These are phyloP conservation scores for Drosophila nr. perissopoda DNA, from an alignment of 2,888 invertebrate genomes.

Conservation along the genomic window DNA sequence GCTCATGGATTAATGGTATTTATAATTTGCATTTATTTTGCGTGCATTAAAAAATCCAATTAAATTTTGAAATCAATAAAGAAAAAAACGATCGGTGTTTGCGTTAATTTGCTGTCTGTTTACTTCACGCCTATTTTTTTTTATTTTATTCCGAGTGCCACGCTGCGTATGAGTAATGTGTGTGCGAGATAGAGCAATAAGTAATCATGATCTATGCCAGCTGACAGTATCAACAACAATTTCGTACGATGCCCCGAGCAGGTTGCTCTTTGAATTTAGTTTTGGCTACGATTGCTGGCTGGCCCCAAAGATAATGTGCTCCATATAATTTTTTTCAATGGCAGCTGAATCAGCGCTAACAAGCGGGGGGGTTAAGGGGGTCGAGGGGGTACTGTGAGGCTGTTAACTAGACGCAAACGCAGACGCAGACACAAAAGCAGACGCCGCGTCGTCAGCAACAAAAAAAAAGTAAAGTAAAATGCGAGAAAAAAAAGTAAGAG, in stretches of 20 bases:
- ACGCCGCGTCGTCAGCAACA: slow-evolving; percentile 45
- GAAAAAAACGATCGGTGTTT: background rate
- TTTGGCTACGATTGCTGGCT: slow-evolving; percentile 31
- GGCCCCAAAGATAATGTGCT: slow-evolving; percentile 42
- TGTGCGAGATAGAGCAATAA: slow-evolving; percentile 47
- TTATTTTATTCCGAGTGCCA: slow-evolving; percentile 45
- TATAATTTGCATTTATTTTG: slow-evolving; percentile 23
- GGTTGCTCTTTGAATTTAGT: slow-evolving; percentile 25
- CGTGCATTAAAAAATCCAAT: slow-evolving; percentile 24
- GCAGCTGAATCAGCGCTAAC: slow-evolving; percentile 45
- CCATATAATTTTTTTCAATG: slow-evolving; percentile 39
- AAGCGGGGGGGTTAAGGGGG: background rate
- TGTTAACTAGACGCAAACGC: slow-evolving; percentile 36
- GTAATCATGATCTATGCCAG: slow-evolving; percentile 58
- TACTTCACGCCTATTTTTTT: slow-evolving; percentile 44
- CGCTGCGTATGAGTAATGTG: slow-evolving; percentile 79
- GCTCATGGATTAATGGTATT: slow-evolving; percentile 37
- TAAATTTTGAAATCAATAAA: slow-evolving; percentile 6
- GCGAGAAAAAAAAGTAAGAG: slow-evolving; percentile 1
- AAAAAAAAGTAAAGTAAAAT: background rate
- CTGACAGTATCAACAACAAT: slow-evolving; percentile 52
- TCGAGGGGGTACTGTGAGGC: slow-evolving; percentile 9
- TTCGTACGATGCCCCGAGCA: slow-evolving; percentile 8
- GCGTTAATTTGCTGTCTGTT: slow-evolving; percentile 35
- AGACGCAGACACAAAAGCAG: slow-evolving; percentile 66